Conservation (phyloP, 2,888 invertebrate species). For the Pocota personata region DNA sequence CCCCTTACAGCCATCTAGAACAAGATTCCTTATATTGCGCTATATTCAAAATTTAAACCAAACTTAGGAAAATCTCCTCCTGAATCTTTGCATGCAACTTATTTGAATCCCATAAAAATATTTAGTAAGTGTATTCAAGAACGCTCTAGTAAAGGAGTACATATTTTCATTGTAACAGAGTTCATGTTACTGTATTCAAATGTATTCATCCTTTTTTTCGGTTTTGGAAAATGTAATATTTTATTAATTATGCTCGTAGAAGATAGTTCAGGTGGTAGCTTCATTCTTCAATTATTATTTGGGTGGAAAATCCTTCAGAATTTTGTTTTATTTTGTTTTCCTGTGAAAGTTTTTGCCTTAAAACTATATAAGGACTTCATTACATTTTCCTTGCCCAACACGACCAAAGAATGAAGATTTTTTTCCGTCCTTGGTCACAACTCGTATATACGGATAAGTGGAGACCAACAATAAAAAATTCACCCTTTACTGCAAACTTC, state of each 20-base stretch:
- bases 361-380: slow-evolving; percentile 36
- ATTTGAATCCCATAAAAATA: neutral
- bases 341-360: neutral
- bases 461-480: slow-evolving; percentile 47
- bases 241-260: neutral
- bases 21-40: neutral
- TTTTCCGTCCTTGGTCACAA: slow-evolving; percentile 20
- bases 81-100: neutral
- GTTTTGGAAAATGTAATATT: neutral
- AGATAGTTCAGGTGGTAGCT: neutral
- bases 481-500: slow-evolving; percentile 33
- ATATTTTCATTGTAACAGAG: too few relatives aligned
- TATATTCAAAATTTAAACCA: neutral
- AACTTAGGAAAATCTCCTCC: neutral
- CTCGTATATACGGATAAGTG: slow-evolving; percentile 6
- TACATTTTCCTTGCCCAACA: slow-evolving; percentile 29
- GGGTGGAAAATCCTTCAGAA: neutral
- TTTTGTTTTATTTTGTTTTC: neutral
- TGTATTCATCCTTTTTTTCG: neutral
- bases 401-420: slow-evolving; percentile 10
- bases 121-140: neutral
- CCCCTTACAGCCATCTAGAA: neutral
- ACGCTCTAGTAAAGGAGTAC: too few relatives aligned
- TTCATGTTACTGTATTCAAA: neutral
- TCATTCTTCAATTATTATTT: neutral